Evolutionary conservation across 2,888 invertebrate genomes (phyloP), one percentile per base, ranked within the genome.

Genomic region (Scaptomyza parva): DNA sequence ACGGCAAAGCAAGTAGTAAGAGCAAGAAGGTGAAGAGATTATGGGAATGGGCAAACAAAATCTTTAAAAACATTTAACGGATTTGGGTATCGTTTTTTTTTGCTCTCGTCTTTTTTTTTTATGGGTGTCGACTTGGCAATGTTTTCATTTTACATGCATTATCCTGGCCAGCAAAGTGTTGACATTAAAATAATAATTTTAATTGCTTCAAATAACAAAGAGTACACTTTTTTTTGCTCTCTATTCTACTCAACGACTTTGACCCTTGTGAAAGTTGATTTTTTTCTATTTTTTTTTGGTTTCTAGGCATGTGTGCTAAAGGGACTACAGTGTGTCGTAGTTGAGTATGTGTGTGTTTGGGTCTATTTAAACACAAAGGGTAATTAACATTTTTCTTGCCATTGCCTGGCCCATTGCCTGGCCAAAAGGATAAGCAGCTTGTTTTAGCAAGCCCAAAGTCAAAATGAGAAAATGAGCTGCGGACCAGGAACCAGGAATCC

Each of bases 181-280:
- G 90, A 90, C 89, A 89, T 90, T 90, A 88, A 89, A 90, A 89
- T 89, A 89, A 89, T 90, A 89, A 89, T 90, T 89, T 90, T 90
- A 89, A 89, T 89, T 89, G 89, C 88, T 78, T 80, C 75, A 85
- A 86, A 90, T 83, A 89, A 88, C 86, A 89, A 65, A 78, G 75
- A 69, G 63, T 71, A 62, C 65, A 12, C 7, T 51, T 54, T 51
- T 45, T 50, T 47, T 53, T 43, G 57, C 30, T 48, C 17, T 33
- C 28, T 45, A 17, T 41, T 30, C 24, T 43, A 22, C 52, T 28
- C 58, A 57, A 73, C 73, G 78, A 63, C 58, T 68, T 69, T 70
- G 83, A 85, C 85, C 87, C 88, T 76, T 57, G 67, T 53, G 17
- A 50, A 57, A 40, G 39, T 22, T 24, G 30, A 45, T 61, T 35